Conservation (phyloP, 30 jellyfish, hydroid and myxozoan species). For the Turritopsis rubra region DNA sequence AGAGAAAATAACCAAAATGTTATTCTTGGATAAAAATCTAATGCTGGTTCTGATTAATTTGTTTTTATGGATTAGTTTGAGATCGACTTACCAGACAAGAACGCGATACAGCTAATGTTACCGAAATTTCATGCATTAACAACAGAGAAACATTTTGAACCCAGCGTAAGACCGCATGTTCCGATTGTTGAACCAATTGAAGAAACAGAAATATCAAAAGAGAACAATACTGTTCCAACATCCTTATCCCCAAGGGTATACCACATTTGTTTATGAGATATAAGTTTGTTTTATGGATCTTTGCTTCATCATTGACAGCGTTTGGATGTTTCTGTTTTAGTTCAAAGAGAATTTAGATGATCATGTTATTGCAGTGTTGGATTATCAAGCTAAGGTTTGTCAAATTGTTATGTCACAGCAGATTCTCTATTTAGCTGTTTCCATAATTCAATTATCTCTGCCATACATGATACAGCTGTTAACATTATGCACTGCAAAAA, state of each 20-base stretch:
- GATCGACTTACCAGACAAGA: constrained; percentile 1
- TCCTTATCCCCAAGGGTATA: neutral
- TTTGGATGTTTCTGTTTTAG: neutral
- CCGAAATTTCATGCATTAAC: constrained; percentile 2
- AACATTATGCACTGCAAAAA: no score
- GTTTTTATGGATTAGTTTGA: neutral
- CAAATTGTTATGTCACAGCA: neutral
- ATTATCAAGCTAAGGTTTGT: constrained; percentile 13
- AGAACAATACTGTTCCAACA: neutral
- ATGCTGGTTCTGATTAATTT: neutral
- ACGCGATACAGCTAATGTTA: neutral
- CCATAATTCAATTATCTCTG: no score
- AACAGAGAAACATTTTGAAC: neutral
- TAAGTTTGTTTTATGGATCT: neutral
- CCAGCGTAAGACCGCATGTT: neutral
- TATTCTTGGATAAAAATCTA: neutral
- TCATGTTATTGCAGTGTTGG: neutral
- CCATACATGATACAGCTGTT: no score
- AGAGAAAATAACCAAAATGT: no score
- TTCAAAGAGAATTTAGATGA: neutral
- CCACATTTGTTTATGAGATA: neutral
- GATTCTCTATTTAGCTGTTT: neutral
- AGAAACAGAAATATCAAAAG: constrained; percentile 1
- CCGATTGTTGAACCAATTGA: neutral
- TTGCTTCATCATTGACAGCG: neutral